Percentiles rank a stretch among this genome's conserved stretches.
These are phyloP conservation scores for Callosobruchus maculatus DNA, from an alignment of 2,888 invertebrate species.

Conservation along the genomic window DNA sequence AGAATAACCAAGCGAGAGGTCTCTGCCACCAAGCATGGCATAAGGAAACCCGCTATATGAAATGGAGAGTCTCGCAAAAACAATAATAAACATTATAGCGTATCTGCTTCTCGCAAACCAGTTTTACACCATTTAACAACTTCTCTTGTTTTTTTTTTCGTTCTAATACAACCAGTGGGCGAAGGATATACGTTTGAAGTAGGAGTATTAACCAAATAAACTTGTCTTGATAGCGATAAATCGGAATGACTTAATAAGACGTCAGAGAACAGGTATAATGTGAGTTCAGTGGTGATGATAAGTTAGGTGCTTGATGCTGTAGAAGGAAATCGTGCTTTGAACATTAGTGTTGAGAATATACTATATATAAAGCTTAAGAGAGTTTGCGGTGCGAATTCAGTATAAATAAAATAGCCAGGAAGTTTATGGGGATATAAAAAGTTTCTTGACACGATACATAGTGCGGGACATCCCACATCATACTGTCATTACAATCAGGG, in stretches of 20 bases:
- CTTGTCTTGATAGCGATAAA: not conserved
- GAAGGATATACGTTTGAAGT: not conserved
- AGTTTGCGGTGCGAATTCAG: no score
- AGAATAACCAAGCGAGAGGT: not conserved
- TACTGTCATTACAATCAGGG: no score
- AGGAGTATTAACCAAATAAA: not conserved
- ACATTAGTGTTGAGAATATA: no score
- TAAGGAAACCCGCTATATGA: not conserved
- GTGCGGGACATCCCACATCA: no score
- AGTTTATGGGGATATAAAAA: no score
- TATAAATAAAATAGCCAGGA: no score
- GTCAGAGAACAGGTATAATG: not conserved
- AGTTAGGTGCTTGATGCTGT: not conserved
- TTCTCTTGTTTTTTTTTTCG: not conserved
- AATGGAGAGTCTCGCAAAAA: not conserved
- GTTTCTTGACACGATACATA: no score
- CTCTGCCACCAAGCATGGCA: not conserved
- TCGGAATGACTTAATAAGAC: not conserved
- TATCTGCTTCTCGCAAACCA: not conserved
- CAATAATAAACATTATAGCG: not conserved
- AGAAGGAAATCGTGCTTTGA: no score
- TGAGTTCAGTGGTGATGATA: not conserved
- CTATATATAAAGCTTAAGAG: no score
- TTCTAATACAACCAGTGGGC: not conserved
- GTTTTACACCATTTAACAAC: not conserved